Base-by-base conservation (phyloP, 1,140 invertebrate species). In the Piezodorus guildinii region DNA sequence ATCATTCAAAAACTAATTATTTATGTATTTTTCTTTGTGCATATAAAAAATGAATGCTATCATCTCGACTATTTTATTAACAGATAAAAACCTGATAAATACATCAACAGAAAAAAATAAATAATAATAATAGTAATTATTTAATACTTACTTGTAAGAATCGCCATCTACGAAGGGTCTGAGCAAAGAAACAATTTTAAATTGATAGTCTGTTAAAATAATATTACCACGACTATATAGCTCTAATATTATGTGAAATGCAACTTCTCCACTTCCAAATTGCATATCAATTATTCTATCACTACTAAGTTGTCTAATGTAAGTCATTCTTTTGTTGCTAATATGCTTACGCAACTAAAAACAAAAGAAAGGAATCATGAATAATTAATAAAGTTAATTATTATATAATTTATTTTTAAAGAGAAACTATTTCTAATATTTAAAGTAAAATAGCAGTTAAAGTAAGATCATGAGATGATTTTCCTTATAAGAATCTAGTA, bases 181-280 rank as follows among this genome's bases (percentile, higher is more conserved):
- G 2, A 99, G 74, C 45, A 99, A 86, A 78, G 96, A 94, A 0
- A 99, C 77, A 69, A 98, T 99, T 0, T 81, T 89, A 77, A 91
- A 88, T 65, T 96, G 84, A 75, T 83, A 78, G 78, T 99, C 96
- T 21, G 95, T 96, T 0, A 99, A 77, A 60, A 99, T 81, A 56
- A 99, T 87, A 75, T 99, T 99, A 64, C 97, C 97, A 61, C 90
- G 81, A 78, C 99, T 96, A 74, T 97, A 99, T 0, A 99, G 73
- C 76, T 99, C 97, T 60, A 99, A 73, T 67, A 99, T 92, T 14
- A 99, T 77, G 77, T 99, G 96, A 76, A 96, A 96, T 0, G 93
- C 89, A 23, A 90, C 92, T 77, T 98, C 94, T 1, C 88, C 88
- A 23, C 82, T 86, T 46, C 97, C 97, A 79, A 99, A 97, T 76